Evolutionary conservation across 2,888 invertebrate genomes (phyloP), one percentile per base, ranked within the genome.

Genomic region (Perizoma affinitatum): DNA sequence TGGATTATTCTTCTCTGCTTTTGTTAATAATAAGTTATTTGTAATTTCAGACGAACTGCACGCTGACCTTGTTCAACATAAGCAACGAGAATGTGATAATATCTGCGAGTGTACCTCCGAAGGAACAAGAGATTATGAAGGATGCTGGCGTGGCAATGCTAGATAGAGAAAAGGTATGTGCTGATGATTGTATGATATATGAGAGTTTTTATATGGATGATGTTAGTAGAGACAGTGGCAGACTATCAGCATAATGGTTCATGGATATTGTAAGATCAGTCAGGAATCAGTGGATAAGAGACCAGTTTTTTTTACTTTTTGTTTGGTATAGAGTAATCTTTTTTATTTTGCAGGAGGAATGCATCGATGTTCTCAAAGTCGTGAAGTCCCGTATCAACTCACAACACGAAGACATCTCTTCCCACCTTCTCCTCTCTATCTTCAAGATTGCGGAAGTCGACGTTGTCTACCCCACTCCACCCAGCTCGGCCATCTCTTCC

Each of bases 371-470:
- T 67, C 91, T 97, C 67, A 96, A 96, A 87, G 94, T 95, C 68
- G 94, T 97, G 65, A 96, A 96, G 81, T 95, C 96, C 66, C 95
- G 96, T 78, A 97, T 98, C 82, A 97, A 97, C 91, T 94, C 95
- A 50, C 96, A 96, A 76, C 95, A 97, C 84, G 95, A 96, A 69
- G 96, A 97, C 79, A 95, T 97, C 71, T 96, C 96, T 79, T 97
- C 97, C 52, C 97, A 97, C 85, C 95, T 97, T 63, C 93, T 97
- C 42, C 94, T 97, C 61, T 97, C 97, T 72, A 97, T 97, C 85
- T 96, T 97, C 93, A 97, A 97, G 93, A 96, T 97, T 93, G 97
- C 97, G 55, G 97, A 97, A 93, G 97, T 97, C 55, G 97, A 97
- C 87, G 96, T 97, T 54, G 95, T 96, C 69, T 95, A 96, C 87